A percentile compares a stretch with the other conserved stretches of the same genome.
Conservation (phyloP, 2,888 invertebrate species). For the Beris morrisii region DNA sequence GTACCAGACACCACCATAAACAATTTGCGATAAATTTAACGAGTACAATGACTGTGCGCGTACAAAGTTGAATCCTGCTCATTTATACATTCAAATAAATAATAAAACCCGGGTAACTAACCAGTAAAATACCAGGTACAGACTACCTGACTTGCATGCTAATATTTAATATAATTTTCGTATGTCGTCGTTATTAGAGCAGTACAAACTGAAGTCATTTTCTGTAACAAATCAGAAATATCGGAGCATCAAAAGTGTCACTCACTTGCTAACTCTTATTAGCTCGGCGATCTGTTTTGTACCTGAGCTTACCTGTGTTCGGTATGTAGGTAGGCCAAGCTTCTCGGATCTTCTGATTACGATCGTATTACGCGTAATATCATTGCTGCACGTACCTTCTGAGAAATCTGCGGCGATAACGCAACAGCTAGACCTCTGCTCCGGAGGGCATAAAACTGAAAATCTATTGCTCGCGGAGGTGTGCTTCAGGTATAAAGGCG, state of each 20-base stretch:
- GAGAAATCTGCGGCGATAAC: conserved; percentile 15
- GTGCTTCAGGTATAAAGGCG: conserved; percentile 6
- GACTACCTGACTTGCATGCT: no score
- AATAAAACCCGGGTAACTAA: no score
- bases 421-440: not conserved
- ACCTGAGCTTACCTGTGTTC: no score
- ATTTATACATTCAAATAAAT: no score
- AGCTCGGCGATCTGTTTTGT: no score
- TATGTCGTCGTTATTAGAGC: no score
- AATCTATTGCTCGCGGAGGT: not conserved
- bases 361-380: conserved; percentile 21
- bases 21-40: no score
- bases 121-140: no score
- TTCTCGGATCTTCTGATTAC: conserved; percentile 28
- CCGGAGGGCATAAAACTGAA: not conserved
- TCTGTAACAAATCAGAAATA: conserved; percentile 10
- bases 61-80: no score
- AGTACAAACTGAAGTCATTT: conserved; percentile 4
- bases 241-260: conserved; percentile 24
- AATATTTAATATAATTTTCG: no score
- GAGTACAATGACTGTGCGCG: no score
- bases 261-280: not conserved
- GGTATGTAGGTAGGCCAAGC: not conserved
- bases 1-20: no score
- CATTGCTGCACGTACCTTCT: conserved; percentile 25